Base-by-base conservation (phyloP, 2,797 vertebrate genomes). In the Danio choprae region DNA sequence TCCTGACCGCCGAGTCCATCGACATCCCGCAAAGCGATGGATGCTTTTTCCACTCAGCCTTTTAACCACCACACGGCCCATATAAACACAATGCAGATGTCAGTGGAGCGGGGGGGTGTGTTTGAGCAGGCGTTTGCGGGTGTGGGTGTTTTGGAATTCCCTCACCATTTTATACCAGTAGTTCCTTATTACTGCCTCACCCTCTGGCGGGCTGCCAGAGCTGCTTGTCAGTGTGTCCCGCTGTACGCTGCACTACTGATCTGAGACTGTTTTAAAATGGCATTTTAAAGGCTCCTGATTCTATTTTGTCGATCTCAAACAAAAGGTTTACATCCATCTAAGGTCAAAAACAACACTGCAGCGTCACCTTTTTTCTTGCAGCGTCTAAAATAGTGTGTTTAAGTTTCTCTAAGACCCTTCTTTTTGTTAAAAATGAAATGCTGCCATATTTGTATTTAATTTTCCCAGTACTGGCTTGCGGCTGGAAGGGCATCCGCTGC, bases 81-180 rank as follows among this genome's bases (percentile, higher is more conserved):
- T 89, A 88, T 89, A 93, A 93, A 93, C 89, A 85, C 86, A 86
- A 83, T 88, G 87, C 92, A 91, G 91, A 92, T 92, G 91, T 92
- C 85, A 87, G 90, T 83, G 88, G 87, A 90, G 87, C n/a, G 29
- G 51, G 68, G 68, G 79, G 76, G 83, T 11, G 79, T 78, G 74
- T 74, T 56, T 81, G 59, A 60, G 62, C 76, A 29, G 69, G 77
- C 80, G 63, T 83, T 38, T 80, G 74, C 44, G 59, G 29, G 58
- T 79, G 76, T 78, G 74, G 75, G 83, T 80, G 71, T 79, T 75
- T 62, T 10, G 56, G 68, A 70, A 84, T 80, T 84, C 72, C 72
- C 58, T 22, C 29, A 79, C 13, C 2, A 18, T 67, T 84, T 79
- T 68, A 62, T 74, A 50, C 58, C 51, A 63, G 67, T 63, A 44